Evolutionary conservation across 2,113 vertebrate genomes (phyloP).

Genomic region (Lamprologus speciosus): DNA sequence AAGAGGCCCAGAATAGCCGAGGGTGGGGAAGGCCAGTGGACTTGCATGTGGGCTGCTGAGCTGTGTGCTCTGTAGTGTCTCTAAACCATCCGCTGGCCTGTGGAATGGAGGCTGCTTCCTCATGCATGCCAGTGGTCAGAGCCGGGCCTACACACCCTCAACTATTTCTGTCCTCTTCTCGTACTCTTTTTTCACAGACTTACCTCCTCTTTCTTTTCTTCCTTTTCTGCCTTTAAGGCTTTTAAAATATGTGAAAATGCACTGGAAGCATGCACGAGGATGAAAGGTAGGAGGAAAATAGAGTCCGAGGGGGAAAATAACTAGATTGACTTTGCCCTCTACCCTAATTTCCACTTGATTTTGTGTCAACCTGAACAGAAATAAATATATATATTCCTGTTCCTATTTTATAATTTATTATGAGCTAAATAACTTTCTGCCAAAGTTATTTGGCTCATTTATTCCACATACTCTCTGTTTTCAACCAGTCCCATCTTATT

Average conservation of each 20-base stretch:
- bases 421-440: not conserved
- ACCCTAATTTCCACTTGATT: not conserved
- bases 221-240: not conserved
- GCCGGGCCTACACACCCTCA: constrained; percentile 69
- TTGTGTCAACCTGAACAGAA: not conserved
- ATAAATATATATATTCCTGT: not conserved
- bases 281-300: not conserved
- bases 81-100: constrained; percentile 51
- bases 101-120: constrained; percentile 68
- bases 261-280: not conserved
- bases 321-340: not conserved
- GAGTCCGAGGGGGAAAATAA: not conserved
- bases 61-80: constrained; percentile 45
- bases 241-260: not conserved
- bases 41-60: constrained; percentile 65
- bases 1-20: constrained; percentile 58
- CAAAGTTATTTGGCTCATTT: not conserved
- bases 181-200: constrained; percentile 5
- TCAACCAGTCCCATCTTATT: not conserved
- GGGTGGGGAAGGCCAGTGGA: constrained; percentile 54
- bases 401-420: not conserved
- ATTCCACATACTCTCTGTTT: not conserved
- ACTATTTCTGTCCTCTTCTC: constrained; percentile 65
- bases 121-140: constrained; percentile 73
- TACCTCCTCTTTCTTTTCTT: not conserved